Conservation (phyloP, 2,797 vertebrate species). For the Bovichtus diacanthus region DNA sequence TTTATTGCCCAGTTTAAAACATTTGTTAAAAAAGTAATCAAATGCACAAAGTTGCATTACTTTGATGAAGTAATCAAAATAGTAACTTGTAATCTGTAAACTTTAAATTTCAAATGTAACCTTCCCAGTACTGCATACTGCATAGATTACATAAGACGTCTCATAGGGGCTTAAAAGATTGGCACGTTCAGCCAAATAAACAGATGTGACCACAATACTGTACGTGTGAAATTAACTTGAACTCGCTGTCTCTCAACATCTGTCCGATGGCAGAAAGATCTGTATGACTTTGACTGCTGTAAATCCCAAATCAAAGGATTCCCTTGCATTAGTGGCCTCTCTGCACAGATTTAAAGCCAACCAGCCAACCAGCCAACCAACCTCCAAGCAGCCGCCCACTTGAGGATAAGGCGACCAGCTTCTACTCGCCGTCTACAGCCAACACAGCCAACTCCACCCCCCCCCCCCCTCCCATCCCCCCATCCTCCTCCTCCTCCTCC, state of each 20-base stretch:
- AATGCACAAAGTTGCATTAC: too few species aligned
- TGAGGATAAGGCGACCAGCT: constrained; percentile 34
- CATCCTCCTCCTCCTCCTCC: background rate
- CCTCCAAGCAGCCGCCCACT: constrained; percentile 50
- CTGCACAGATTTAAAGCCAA: constrained; percentile 61
- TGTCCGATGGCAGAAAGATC: constrained; percentile 55
- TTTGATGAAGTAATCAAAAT: too few species aligned
- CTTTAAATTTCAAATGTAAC: too few species aligned
- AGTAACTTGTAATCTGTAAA: too few species aligned
- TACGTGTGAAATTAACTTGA: constrained; percentile 59
- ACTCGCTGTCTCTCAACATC: constrained; percentile 65
- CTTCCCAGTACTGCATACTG: background rate
- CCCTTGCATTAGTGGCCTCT: constrained; percentile 62
- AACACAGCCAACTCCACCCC: constrained; percentile 20
- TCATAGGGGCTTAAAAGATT: background rate
- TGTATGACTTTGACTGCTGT: constrained; percentile 55
- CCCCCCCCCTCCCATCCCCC: background rate
- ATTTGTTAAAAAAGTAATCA: too few species aligned
- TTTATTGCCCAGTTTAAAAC: too few species aligned
- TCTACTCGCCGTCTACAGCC: constrained; percentile 17
- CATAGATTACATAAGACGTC: background rate
- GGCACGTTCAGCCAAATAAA: constrained; percentile 28
- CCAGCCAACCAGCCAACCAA: constrained; percentile 41
- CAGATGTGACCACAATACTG: constrained; percentile 48
- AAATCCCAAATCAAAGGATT: constrained; percentile 75